Evolutionary conservation across 2,888 invertebrate species (phyloP).

Genomic region (Monopis laevigella): DNA sequence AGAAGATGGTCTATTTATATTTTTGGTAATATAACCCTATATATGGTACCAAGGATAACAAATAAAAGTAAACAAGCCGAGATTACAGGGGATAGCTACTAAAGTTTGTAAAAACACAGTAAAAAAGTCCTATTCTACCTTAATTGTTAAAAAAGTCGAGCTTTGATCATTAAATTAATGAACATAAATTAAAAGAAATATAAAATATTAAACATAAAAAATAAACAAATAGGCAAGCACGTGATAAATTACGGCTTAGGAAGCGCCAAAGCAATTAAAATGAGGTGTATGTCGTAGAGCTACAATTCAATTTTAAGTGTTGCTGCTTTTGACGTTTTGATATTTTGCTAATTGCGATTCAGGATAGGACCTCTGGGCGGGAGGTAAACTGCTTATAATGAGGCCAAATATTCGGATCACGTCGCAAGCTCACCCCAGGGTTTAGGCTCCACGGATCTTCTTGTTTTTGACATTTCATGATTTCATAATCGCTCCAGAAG

Average conservation of each 20-base stretch:
- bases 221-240: too few species aligned
- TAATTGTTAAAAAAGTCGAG: too few species aligned
- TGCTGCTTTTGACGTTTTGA: conserved; percentile 34
- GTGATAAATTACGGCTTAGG: conserved; percentile 1
- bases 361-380: conserved; percentile 39
- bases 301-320: conserved; percentile 28
- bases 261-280: conserved; percentile 9
- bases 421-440: conserved; percentile 35
- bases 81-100: too few species aligned
- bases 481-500: conserved; percentile 27
- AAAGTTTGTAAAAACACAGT: too few species aligned
- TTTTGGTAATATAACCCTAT: too few species aligned
- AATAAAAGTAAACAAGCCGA: too few species aligned
- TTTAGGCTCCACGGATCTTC: conserved; percentile 39
- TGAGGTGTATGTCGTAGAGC: conserved; percentile 7
- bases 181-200: too few species aligned
- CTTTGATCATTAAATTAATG: too few species aligned
- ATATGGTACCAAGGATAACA: too few species aligned
- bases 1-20: too few species aligned
- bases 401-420: conserved; percentile 36
- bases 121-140: too few species aligned
- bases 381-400: conserved; percentile 45
- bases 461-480: conserved; percentile 49
- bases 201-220: too few species aligned
- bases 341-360: conserved; percentile 48